A percentile compares a stretch with the other conserved stretches of the same genome.
phyloP scores from a whole-genome alignment of 2,888 invertebrate genomes.

The Nasonovia ribisnigri region DNA sequence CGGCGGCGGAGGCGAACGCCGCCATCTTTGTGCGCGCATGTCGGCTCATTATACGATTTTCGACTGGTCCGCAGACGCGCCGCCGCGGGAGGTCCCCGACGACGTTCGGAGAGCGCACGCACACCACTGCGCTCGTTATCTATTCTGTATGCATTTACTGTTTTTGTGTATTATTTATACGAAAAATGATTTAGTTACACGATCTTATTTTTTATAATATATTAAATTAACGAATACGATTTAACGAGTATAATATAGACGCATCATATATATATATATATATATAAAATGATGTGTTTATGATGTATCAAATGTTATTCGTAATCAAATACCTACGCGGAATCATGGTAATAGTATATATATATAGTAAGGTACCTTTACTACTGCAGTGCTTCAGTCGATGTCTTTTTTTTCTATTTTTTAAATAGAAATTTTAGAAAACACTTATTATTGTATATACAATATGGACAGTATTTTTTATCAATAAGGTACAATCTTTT shows the following conservation, averaged over 20 bases:
- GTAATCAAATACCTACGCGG: background rate
- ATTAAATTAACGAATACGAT: background rate
- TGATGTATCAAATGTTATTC: too few species aligned
- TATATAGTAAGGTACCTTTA: background rate
- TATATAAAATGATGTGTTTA: background rate
- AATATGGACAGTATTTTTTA: background rate
- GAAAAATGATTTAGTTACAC: background rate
- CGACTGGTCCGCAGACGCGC: slow-evolving; percentile 57
- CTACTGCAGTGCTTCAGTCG: background rate
- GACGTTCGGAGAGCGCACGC: background rate
- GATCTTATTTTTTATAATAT: background rate
- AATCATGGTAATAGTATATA: background rate
- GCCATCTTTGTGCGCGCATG: slow-evolving; percentile 63
- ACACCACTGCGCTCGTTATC: slow-evolving; percentile 14
- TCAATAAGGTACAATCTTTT: background rate
- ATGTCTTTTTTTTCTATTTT: background rate
- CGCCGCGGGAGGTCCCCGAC: slow-evolving; percentile 54
- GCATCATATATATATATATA: background rate
- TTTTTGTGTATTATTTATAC: background rate
- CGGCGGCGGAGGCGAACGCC: slow-evolving; percentile 13
- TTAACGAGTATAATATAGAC: background rate
- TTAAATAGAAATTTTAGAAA: background rate
- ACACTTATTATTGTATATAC: background rate
- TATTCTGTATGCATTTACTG: background rate
- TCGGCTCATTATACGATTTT: slow-evolving; percentile 54